Percentiles rank a stretch among this genome's conserved stretches.
These are phyloP conservation scores for Silurus lanzhouensis DNA, from an alignment of 2,797 vertebrate species.

Conservation along the genomic window DNA sequence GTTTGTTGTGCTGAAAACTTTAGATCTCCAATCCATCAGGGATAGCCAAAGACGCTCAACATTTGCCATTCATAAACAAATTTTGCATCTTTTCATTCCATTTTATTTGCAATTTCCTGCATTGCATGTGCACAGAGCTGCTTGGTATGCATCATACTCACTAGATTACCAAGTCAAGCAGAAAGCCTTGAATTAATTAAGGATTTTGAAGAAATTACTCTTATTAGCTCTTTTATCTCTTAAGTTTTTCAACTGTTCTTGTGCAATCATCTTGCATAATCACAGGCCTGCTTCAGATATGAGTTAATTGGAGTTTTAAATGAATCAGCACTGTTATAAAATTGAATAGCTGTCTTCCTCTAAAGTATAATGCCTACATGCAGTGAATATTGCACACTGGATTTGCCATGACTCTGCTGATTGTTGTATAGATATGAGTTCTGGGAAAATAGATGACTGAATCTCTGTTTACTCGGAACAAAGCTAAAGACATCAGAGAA, in stretches of 20 bases:
- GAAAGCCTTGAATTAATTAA: not conserved
- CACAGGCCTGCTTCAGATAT: not conserved
- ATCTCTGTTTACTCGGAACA: not conserved
- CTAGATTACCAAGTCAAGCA: not conserved
- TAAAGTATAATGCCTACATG: not conserved
- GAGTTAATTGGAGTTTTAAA: not conserved
- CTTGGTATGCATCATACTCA: not conserved
- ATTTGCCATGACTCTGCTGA: not conserved
- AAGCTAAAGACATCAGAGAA: not conserved
- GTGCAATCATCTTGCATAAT: not conserved
- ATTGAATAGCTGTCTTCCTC: not conserved
- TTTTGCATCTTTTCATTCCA: not conserved
- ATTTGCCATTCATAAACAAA: not conserved
- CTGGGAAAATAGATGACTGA: constrained; percentile 2
- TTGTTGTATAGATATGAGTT: not conserved
- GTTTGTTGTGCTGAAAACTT: not conserved
- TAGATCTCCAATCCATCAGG: not conserved
- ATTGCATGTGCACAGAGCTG: not conserved
- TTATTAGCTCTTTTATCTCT: not conserved
- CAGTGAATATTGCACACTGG: too few relatives aligned
- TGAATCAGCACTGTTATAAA: not conserved
- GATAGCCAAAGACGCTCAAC: not conserved
- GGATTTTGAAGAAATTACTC: not conserved
- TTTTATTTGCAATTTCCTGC: not conserved
- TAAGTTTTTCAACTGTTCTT: not conserved